These are phyloP conservation scores for Hemicrepidius hirtus DNA, from an alignment of 2,888 invertebrate genomes.

Conservation along the genomic window DNA sequence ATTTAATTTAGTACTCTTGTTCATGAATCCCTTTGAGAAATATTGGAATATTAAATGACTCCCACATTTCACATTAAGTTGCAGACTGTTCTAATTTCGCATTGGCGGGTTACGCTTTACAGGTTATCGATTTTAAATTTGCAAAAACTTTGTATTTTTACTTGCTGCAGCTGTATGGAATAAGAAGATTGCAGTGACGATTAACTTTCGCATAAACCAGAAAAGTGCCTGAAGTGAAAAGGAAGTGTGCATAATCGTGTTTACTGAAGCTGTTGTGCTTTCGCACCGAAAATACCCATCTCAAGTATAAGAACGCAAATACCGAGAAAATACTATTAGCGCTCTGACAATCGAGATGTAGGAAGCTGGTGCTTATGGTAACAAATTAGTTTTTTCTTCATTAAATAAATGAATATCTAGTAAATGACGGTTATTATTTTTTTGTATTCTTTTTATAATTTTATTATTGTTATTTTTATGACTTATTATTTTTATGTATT, in stretches of 20 bases:
- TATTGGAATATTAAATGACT: slow-evolving; percentile 2
- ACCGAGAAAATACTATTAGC: too few relatives aligned
- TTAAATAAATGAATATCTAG: too few relatives aligned
- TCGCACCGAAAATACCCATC: not conserved
- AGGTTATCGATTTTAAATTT: slow-evolving; percentile 11
- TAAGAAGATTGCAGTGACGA: slow-evolving; percentile 10
- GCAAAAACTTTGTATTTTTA: not conserved
- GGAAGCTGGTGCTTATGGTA: too few relatives aligned
- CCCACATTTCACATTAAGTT: slow-evolving; percentile 8
- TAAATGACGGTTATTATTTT: too few relatives aligned
- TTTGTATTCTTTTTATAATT: too few relatives aligned
- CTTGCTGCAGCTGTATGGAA: not conserved
- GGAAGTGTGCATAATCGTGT: slow-evolving; percentile 12
- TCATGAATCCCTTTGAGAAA: slow-evolving; percentile 4
- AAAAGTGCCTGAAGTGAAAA: slow-evolving; percentile 1
- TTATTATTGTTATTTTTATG: too few relatives aligned
- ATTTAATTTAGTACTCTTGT: not conserved
- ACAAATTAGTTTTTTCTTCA: too few relatives aligned
- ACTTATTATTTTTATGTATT: too few relatives aligned
- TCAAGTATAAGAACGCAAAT: not conserved
- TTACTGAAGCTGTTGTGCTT: slow-evolving; percentile 2
- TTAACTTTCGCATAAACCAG: slow-evolving; percentile 5
- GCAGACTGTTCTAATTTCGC: slow-evolving; percentile 2
- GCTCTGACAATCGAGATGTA: too few relatives aligned
- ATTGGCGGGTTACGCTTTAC: not conserved